phyloP scores from a whole-genome alignment of 2,797 vertebrate genomes.

The Aeoliscus strigatus region DNA sequence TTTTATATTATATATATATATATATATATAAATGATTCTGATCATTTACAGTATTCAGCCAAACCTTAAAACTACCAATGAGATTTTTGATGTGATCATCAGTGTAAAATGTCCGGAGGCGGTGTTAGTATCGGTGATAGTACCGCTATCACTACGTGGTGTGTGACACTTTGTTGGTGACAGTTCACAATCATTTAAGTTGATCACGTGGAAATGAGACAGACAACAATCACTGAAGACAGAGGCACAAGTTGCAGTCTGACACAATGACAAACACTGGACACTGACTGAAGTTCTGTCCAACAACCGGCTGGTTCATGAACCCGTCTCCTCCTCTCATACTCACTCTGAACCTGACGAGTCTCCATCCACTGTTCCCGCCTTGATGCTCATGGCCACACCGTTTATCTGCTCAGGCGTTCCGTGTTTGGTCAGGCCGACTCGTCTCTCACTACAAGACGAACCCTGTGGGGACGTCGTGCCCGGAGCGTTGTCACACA shows the following conservation, averaged over 20 bases:
- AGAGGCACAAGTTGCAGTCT: not conserved
- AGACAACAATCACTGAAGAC: no score
- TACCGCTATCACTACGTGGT: no score
- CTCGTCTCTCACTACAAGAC: conserved; percentile 74
- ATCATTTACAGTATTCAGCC: no score
- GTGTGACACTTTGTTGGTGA: no score
- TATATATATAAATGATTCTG: no score
- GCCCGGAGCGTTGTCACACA: conserved; percentile 63
- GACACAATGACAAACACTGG: conserved; percentile 23
- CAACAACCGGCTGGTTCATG: conserved; percentile 1
- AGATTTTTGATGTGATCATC: no score
- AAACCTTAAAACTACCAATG: no score
- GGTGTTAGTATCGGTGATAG: no score
- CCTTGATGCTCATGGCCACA: conserved; percentile 84
- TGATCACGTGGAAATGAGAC: conserved; percentile 31
- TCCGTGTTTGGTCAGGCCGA: conserved; percentile 53
- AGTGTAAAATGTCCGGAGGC: no score
- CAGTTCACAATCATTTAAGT: no score
- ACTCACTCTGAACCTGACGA: conserved; percentile 97
- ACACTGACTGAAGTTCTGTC: conserved; percentile 5
- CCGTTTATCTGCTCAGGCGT: conserved; percentile 80
- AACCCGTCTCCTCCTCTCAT: not conserved
- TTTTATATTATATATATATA: no score
- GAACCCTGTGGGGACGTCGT: conserved; percentile 74
- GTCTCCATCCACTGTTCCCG: conserved; percentile 84